Evolutionary conservation across 30 jellyfish, hydroid and myxozoan genomes (phyloP), one percentile per base, ranked within the genome.

Genomic region (Aurelia coerulea): DNA sequence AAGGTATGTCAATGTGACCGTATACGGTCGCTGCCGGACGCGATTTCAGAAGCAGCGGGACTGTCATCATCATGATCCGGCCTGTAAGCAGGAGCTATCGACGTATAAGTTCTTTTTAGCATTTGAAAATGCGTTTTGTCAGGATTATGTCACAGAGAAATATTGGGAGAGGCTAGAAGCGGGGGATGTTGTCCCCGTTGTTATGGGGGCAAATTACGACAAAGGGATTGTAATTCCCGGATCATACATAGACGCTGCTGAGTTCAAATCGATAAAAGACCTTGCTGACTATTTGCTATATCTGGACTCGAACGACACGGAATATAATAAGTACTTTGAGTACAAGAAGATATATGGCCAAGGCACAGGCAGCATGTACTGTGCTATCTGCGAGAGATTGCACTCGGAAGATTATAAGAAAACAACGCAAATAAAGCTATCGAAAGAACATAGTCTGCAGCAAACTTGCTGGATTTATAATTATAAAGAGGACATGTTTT

Each of bases 71-170:
- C 72, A 32, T 34, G 91, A 73, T 53, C 33, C 68, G 15, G 90
- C 50, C 58, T 95, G 99, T 60, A 66, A 9, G 50, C 66, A 59
- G 75, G 92, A 81, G 50, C 53, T 95, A 32, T 56, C 89, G 13
- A 90, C 76, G 50, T 90, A 95, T 62, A 90, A 90, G 67, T 95
- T 95, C 72, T 89, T 77, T 62, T 59, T 95, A 19, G 90, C 99
- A 29, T 95, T 95, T 62, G 99, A 95, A 85, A 95, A 95, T 51
- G 85, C 65, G 58, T 90, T 95, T 65, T 95, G 99, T 70, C 89
- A 85, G 75, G 99, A 95, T 75, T 95, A 95, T 78, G 96, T 95
- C 49, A 95, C 99, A 31, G 99, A 95, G 60, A 95, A 95, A 50
- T 95, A 95, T 86, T 95, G 93, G 95, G 84, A 90, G 34, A 32